Percentiles rank a stretch among this genome's conserved stretches.
Conservation (phyloP, 2,113 vertebrate genomes). For the Labeo rohita region DNA sequence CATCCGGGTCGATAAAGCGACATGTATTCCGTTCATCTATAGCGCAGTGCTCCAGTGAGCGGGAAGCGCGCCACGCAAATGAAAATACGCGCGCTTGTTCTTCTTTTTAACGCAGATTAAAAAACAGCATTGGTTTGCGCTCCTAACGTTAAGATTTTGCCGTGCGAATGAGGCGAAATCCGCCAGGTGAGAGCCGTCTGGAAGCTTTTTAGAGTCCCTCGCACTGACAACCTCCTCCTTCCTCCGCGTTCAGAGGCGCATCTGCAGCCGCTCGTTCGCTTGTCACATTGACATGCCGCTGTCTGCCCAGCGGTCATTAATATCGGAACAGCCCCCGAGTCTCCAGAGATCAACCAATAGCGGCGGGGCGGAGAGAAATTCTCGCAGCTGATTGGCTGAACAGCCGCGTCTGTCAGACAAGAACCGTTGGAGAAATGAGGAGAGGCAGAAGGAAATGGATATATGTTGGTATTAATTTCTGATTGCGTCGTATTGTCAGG, state of each 20-base stretch:
- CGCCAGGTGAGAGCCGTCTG: conserved; percentile 52
- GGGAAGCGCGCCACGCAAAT: conserved; percentile 65
- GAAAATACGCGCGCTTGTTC: conserved; percentile 68
- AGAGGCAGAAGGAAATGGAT: conserved; percentile 72
- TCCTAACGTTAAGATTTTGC: conserved; percentile 43
- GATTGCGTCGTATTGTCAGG: conserved; percentile 64
- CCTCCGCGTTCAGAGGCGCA: conserved; percentile 83
- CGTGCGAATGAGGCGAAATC: conserved; percentile 71
- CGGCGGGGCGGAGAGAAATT: conserved; percentile 74
- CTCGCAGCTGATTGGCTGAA: conserved; percentile 80
- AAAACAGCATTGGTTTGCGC: conserved; percentile 53
- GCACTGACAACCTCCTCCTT: conserved; percentile 69
- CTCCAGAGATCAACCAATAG: conserved; percentile 82
- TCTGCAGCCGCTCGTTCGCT: conserved; percentile 72
- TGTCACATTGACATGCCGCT: conserved; percentile 86
- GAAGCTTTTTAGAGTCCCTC: conserved; percentile 66
- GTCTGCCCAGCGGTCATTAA: conserved; percentile 86
- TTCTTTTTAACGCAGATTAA: conserved; percentile 63
- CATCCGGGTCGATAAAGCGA: conserved; percentile 54
- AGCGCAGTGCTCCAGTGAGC: conserved; percentile 64
- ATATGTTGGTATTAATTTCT: conserved; percentile 74
- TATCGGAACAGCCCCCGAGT: conserved; percentile 79
- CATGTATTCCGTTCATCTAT: conserved; percentile 71
- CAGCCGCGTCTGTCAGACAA: conserved; percentile 68
- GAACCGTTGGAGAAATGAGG: conserved; percentile 54